Percentiles rank a stretch among this genome's conserved stretches.
Conservation (phyloP, 2,113 vertebrate species). For the Toxostoma redivivum region DNA sequence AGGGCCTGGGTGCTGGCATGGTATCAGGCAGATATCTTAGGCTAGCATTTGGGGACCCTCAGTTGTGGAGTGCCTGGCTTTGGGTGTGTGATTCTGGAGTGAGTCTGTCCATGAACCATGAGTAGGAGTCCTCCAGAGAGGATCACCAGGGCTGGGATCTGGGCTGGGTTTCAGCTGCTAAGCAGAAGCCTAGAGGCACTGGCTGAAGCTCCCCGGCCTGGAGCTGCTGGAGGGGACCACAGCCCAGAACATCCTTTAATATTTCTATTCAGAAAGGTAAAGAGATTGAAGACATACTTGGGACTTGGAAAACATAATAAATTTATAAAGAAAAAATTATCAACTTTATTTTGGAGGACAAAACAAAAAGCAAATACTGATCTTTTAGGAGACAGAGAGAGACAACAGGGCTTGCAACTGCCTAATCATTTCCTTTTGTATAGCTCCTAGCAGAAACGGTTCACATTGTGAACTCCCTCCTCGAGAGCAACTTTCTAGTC, state of each 20-base stretch:
- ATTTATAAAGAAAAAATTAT: neutral
- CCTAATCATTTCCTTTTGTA: neutral
- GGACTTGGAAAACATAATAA: neutral
- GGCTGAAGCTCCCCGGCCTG: neutral
- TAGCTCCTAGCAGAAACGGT: neutral
- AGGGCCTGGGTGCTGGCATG: neutral
- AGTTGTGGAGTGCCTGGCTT: neutral
- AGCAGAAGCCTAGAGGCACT: neutral
- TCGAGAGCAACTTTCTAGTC: neutral
- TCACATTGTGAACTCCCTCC: neutral
- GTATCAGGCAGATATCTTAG: neutral
- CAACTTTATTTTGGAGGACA: neutral
- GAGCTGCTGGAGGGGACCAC: neutral
- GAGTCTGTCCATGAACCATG: neutral
- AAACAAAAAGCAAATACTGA: neutral
- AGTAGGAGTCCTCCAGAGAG: rapidly evolving
- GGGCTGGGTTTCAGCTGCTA: neutral
- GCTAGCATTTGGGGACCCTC: neutral
- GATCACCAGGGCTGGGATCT: neutral
- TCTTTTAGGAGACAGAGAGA: neutral
- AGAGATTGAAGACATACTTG: neutral
- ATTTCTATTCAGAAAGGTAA: neutral
- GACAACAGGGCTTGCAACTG: neutral
- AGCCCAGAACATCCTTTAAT: neutral
- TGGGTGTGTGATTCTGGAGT: neutral